These are phyloP conservation scores for Falcunculus frontatus DNA, from an alignment of 2,113 vertebrate genomes.

Conservation along the genomic window DNA sequence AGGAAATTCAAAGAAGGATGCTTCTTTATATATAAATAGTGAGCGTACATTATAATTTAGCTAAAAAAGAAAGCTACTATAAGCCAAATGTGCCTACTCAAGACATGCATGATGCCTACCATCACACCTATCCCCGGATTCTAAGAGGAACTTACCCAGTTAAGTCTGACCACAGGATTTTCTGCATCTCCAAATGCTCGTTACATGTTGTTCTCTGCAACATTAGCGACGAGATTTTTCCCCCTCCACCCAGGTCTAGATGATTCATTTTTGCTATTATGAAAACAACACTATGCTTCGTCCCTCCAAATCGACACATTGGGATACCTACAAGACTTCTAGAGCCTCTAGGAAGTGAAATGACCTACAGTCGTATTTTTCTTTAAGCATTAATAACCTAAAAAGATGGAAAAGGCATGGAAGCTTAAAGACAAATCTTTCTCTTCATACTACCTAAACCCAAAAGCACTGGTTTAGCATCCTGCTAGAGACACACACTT, in stretches of 20 bases:
- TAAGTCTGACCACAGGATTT: not conserved
- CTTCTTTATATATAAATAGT: slow-evolving; percentile 10
- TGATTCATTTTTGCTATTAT: not conserved
- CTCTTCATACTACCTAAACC: not conserved
- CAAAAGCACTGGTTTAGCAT: not conserved
- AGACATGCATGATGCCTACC: not conserved
- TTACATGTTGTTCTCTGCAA: not conserved
- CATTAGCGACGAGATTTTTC: not conserved
- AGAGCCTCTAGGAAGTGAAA: not conserved
- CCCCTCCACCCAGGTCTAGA: rapidly evolving
- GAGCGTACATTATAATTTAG: not conserved
- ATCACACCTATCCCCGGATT: not conserved
- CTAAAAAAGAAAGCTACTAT: not conserved
- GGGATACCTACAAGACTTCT: not conserved
- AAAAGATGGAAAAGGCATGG: not conserved
- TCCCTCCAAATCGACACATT: not conserved
- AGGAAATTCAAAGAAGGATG: not conserved
- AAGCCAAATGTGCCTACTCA: not conserved
- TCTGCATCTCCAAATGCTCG: not conserved
- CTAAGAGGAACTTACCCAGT: not conserved
- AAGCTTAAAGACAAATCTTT: not conserved
- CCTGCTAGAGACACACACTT: not conserved
- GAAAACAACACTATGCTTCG: not conserved
- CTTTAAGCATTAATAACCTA: not conserved
- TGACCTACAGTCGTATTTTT: rapidly evolving